Evolutionary conservation across 2,113 vertebrate genomes (phyloP).

Genomic region (Macquaria australasica): DNA sequence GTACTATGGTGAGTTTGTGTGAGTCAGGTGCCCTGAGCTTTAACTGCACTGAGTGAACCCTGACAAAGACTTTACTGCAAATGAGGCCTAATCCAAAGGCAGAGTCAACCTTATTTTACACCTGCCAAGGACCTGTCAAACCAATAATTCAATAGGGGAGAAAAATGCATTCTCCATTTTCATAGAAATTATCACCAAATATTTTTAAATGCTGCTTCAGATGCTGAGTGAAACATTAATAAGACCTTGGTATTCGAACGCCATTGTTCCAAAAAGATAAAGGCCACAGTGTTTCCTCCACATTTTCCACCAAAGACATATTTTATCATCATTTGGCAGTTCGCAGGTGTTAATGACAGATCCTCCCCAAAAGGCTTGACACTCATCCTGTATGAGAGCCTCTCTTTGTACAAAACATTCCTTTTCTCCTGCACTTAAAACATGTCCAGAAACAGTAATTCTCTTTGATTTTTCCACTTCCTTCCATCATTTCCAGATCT

Average conservation of each 20-base stretch:
- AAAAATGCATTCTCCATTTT: background rate
- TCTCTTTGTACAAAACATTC: constrained; percentile 84
- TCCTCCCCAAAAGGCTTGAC: constrained; percentile 61
- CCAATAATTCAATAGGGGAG: background rate
- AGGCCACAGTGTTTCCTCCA: constrained; percentile 48
- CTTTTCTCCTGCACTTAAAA: constrained; percentile 56
- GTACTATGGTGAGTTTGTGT: constrained; percentile 46
- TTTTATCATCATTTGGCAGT: constrained; percentile 63
- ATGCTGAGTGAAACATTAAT: background rate
- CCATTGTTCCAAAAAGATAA: constrained; percentile 20
- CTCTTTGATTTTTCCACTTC: constrained; percentile 33
- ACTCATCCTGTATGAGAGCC: constrained; percentile 86
- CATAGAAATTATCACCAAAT: background rate
- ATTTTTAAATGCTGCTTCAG: background rate
- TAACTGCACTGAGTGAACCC: constrained; percentile 53
- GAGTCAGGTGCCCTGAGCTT: constrained; percentile 32
- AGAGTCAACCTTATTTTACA: background rate
- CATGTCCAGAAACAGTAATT: constrained; percentile 63
- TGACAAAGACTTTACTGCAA: constrained; percentile 45
- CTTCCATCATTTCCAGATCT: constrained; percentile 52
- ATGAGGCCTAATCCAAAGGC: constrained; percentile 73
- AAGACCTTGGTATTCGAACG: background rate
- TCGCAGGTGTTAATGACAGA: constrained; percentile 52
- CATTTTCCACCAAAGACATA: constrained; percentile 43
- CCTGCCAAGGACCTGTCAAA: background rate